These are phyloP conservation scores for Synchiropus splendidus DNA, from an alignment of 2,113 vertebrate genomes.

Conservation along the genomic window DNA sequence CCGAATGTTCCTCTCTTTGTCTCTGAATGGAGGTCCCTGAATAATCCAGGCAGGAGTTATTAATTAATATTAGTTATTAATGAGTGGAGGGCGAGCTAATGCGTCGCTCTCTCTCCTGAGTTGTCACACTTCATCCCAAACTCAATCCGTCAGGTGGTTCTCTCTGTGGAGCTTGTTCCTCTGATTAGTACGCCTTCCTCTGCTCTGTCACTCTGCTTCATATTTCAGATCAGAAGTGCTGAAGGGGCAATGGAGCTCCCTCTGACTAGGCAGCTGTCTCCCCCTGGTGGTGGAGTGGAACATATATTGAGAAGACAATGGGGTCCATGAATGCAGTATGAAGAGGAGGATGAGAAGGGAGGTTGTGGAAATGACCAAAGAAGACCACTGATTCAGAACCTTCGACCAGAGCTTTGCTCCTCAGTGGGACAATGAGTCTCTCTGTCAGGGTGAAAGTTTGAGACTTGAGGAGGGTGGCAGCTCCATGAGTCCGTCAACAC, in stretches of 20 bases:
- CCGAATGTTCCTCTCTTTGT: too few relatives aligned
- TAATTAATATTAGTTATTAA: constrained; percentile 52
- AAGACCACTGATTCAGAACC: too few relatives aligned
- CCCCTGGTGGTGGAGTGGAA: constrained; percentile 56
- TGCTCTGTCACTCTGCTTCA: constrained; percentile 38
- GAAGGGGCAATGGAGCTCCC: not conserved
- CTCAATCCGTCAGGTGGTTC: constrained; percentile 47
- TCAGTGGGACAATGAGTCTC: too few relatives aligned
- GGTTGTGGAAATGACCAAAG: too few relatives aligned
- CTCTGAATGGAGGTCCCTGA: too few relatives aligned
- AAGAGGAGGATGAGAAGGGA: too few relatives aligned
- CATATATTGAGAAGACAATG: too few relatives aligned
- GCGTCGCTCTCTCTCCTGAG: constrained; percentile 43
- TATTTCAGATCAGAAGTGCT: constrained; percentile 31
- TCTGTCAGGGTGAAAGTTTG: too few relatives aligned
- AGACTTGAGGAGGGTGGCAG: too few relatives aligned
- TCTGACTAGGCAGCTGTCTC: constrained; percentile 57
- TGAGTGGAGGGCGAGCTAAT: too few relatives aligned
- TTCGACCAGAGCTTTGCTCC: too few relatives aligned
- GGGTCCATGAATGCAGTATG: not conserved
- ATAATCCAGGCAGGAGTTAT: constrained; percentile 47
- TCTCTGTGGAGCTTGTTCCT: constrained; percentile 23
- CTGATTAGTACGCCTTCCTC: constrained; percentile 41
- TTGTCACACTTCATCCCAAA: constrained; percentile 43
- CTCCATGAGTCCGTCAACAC: too few relatives aligned